Percentiles rank a stretch among this genome's conserved stretches.
Conservation (phyloP, 1,140 invertebrate genomes). For the Rhagoletis pomonella region DNA sequence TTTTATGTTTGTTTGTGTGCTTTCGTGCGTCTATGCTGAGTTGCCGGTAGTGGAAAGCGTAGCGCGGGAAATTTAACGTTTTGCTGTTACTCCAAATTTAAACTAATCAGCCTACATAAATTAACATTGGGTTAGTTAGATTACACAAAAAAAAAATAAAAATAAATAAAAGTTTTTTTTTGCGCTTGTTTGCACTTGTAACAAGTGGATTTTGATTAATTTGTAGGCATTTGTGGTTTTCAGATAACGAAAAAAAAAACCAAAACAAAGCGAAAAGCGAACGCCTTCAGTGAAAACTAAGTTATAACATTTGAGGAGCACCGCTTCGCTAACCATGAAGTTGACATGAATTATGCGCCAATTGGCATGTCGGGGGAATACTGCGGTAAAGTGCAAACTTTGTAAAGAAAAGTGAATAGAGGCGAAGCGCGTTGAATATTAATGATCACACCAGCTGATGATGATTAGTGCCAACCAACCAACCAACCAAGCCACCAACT, state of each 20-base stretch:
- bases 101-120: background rate
- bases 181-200: background rate
- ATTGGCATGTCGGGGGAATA: background rate
- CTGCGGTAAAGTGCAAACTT: background rate
- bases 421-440: background rate
- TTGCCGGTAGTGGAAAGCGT: slow-evolving; percentile 40
- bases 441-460: slow-evolving; percentile 39
- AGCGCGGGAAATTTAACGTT: slow-evolving; percentile 36
- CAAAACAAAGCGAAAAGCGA: background rate
- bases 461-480: background rate
- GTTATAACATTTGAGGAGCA: background rate
- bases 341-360: slow-evolving; percentile 22
- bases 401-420: background rate
- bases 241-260: background rate
- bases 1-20: background rate
- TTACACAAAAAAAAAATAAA: background rate
- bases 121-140: slow-evolving; percentile 1
- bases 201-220: slow-evolving; percentile 16
- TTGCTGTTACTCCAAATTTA: background rate
- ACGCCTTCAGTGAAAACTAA: slow-evolving; percentile 20
- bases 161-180: background rate
- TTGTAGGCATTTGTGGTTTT: background rate
- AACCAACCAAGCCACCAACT: background rate
- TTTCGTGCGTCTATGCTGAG: background rate
- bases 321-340: background rate